Percentiles rank a stretch among this genome's conserved stretches.
These are phyloP conservation scores for Drosophila elegans DNA, from an alignment of 1,140 invertebrate species.

Conservation along the genomic window DNA sequence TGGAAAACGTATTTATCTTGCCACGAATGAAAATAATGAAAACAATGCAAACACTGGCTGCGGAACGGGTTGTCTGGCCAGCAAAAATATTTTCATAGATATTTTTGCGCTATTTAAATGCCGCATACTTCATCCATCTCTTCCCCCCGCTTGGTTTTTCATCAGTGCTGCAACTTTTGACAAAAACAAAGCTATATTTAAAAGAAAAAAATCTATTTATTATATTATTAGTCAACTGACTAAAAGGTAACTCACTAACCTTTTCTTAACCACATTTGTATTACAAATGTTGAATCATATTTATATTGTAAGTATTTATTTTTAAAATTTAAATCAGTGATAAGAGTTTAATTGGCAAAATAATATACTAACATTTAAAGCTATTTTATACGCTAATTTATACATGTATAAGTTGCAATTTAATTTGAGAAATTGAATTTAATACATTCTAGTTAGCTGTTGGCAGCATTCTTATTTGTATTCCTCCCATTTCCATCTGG, in stretches of 20 bases:
- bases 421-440: background rate
- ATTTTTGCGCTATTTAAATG: conserved; percentile 60
- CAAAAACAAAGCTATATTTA: background rate
- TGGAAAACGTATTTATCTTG: conserved; percentile 55
- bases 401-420: background rate
- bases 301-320: too few species aligned
- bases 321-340: too few species aligned
- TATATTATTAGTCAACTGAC: too few species aligned
- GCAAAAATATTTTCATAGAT: conserved; percentile 53
- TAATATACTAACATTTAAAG: background rate
- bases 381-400: background rate
- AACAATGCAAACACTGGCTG: conserved; percentile 29
- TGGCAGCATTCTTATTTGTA: conserved; percentile 15
- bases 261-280: too few species aligned
- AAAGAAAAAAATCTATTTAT: too few species aligned
- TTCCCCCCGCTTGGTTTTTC: background rate
- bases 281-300: too few species aligned
- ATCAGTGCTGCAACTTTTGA: conserved; percentile 4
- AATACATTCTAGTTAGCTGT: background rate
- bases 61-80: conserved; percentile 32
- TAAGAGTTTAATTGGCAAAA: too few species aligned
- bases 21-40: conserved; percentile 42
- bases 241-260: too few species aligned
- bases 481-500: conserved; percentile 20
- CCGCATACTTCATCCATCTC: conserved; percentile 31